Conservation (phyloP, 2,888 invertebrate species). For the Dexiosoma caninum region DNA sequence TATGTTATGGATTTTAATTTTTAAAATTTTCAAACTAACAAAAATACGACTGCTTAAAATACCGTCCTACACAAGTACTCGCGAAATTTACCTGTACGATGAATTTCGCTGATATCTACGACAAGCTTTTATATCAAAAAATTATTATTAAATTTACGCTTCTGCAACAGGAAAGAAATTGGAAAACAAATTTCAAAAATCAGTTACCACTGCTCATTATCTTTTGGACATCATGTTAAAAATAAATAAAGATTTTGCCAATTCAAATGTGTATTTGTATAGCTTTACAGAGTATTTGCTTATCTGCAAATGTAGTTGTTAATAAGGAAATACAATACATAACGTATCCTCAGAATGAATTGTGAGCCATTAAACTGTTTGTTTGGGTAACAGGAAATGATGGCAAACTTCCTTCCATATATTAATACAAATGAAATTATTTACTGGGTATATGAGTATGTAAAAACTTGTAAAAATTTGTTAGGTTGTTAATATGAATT, state of each 20-base stretch:
- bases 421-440: constrained; percentile 29
- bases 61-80: no score
- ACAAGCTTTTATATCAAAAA: no score
- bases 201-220: neutral
- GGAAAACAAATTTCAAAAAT: no score
- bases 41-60: no score
- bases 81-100: no score
- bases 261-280: neutral
- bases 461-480: neutral
- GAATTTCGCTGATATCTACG: no score
- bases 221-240: no score
- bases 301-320: neutral
- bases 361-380: neutral
- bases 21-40: no score
- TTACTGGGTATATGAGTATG: neutral
- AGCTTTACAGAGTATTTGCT: neutral
- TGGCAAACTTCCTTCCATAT: constrained; percentile 40
- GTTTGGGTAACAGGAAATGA: constrained; percentile 46
- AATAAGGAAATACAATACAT: neutral
- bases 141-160: no score
- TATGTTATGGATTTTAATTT: no score
- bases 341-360: neutral
- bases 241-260: neutral
- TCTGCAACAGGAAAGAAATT: no score
- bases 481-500: neutral